Conservation (phyloP, 2,797 vertebrate genomes). For the Phataginus tetradactyla region DNA sequence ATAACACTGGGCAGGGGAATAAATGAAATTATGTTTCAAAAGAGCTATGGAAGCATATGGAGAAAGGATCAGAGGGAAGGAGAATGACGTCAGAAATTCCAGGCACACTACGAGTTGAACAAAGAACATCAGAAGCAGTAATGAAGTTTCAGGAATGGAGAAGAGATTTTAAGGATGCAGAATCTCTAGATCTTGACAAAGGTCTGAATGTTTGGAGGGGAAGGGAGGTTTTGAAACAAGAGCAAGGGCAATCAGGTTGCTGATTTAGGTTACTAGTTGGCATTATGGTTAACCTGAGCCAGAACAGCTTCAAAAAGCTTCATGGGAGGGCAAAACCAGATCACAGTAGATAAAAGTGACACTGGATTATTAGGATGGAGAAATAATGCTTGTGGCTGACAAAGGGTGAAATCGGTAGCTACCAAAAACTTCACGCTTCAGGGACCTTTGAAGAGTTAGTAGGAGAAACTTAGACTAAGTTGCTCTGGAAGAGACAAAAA, state of each 20-base stretch:
- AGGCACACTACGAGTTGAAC: not conserved
- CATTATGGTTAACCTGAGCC: not conserved
- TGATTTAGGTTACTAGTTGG: not conserved
- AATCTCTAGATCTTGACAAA: constrained; percentile 31
- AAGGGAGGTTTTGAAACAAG: not conserved
- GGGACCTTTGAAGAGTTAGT: not conserved
- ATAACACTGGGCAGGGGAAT: not conserved
- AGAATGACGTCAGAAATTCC: constrained; percentile 22
- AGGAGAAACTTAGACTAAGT: not conserved
- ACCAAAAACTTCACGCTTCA: constrained; percentile 6
- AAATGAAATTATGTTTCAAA: constrained; percentile 33
- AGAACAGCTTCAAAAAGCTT: not conserved
- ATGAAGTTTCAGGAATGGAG: not conserved
- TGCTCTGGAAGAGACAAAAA: constrained; percentile 14
- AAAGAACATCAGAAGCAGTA: not conserved
- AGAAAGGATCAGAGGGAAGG: not conserved
- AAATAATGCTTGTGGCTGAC: not conserved
- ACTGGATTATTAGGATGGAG: not conserved
- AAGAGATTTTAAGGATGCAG: constrained; percentile 13
- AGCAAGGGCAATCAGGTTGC: not conserved
- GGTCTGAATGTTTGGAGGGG: not conserved
- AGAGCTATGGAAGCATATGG: not conserved
- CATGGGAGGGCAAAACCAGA: not conserved
- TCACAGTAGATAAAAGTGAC: not conserved
- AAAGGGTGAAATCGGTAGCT: not conserved